Conservation (phyloP, 2,113 vertebrate species). For the Phalacrocorax pelagicus region DNA sequence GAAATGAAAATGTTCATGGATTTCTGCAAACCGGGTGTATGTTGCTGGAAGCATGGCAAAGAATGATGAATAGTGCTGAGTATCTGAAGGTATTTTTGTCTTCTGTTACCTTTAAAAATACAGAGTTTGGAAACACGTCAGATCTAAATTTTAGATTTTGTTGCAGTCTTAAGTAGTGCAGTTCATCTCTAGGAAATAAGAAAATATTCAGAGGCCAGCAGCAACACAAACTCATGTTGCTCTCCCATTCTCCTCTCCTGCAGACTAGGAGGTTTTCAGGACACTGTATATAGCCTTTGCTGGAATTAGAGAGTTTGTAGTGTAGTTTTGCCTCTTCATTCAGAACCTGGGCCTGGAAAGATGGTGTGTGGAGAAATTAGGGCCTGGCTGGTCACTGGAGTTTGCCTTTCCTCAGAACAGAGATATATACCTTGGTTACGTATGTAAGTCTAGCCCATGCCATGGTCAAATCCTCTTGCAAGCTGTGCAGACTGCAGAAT, state of each 20-base stretch:
- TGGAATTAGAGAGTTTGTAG: background rate
- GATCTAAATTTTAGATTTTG: background rate
- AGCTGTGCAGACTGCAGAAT: background rate
- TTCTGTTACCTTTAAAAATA: background rate
- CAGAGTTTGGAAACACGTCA: background rate
- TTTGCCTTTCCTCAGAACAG: background rate
- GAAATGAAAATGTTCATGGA: constrained; percentile 54
- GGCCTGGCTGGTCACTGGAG: background rate
- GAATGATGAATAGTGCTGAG: background rate
- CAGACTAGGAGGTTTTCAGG: background rate
- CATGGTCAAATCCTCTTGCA: background rate
- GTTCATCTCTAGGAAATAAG: background rate
- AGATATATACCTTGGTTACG: fast-evolving
- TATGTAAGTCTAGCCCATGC: background rate
- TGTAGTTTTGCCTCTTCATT: background rate
- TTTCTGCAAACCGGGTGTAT: background rate
- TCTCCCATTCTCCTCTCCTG: background rate
- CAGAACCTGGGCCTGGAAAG: background rate
- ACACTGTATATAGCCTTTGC: background rate
- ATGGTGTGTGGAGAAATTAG: background rate
- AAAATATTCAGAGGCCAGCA: background rate
- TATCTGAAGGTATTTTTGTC: background rate
- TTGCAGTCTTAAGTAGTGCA: background rate
- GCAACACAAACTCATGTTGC: background rate
- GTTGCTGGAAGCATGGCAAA: background rate